Evolutionary conservation across 2,888 invertebrate genomes (phyloP), one percentile per base, ranked within the genome.

Genomic region (Scelioninae gen. 1): DNA sequence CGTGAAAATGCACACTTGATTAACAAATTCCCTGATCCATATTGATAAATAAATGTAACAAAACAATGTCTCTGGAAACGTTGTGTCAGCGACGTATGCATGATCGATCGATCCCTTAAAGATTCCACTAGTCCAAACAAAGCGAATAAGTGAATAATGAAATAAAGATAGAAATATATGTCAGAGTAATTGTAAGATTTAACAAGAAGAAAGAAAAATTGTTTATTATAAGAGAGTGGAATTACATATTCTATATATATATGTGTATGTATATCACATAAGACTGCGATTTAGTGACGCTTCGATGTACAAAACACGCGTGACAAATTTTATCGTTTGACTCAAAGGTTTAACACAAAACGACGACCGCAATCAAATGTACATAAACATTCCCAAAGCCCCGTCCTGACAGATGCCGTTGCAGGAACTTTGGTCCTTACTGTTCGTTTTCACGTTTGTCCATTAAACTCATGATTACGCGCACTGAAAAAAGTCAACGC

Each of bases 61-160:
- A 29, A 66, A 71, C 58, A 63, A 80, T 55, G 16, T 66, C 63
- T 62, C 40, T 72, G 66, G 13, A 71, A 49, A 71, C 16, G 13
- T 68, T 53, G 56, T 29, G 66, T 62, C 49, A n/a, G n/a, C n/a
- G n/a, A n/a, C n/a, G n/a, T n/a, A n/a, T n/a, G n/a, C n/a, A n/a
- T n/a, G n/a, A n/a, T n/a, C n/a, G n/a, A n/a, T n/a, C n/a, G n/a
- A 78, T 82, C 75, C 79, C 60, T 83, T 79, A 75, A 79, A 79
- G 79, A 83, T 83, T 83, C 83, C 83, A 83, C 83, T 83, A 83
- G 83, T 83, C 83, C 83, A 79, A 83, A 79, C 58, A n/a, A n/a
- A n/a, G 79, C 79, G 76, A 79, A 62, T 75, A 75, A 74, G 63
- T 78, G 56, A 65, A 55, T 60, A 74, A 66, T 15, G 32, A 60